phyloP scores from a whole-genome alignment of 2,888 invertebrate species.

The Erebia palarica region DNA sequence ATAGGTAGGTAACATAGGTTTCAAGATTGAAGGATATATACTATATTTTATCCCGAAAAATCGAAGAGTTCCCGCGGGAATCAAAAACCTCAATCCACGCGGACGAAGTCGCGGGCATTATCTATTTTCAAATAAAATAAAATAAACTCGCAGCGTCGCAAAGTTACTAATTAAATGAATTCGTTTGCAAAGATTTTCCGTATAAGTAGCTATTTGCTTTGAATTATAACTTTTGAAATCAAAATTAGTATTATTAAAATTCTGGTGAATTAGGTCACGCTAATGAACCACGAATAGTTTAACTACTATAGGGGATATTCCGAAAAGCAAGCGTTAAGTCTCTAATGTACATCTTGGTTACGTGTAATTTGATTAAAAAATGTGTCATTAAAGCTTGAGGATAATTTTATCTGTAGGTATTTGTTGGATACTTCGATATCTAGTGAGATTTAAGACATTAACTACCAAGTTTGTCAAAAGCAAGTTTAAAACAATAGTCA shows the following conservation, averaged over 20 bases:
- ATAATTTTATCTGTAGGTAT: not conserved
- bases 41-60: no score
- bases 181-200: no score
- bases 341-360: constrained; percentile 5
- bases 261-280: constrained; percentile 6
- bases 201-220: not conserved
- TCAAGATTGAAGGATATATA: no score
- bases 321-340: constrained; percentile 5
- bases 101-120: no score
- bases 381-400: not conserved
- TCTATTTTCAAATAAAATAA: no score
- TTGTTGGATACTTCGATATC: no score
- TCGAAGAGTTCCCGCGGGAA: no score
- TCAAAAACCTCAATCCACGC: no score
- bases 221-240: not conserved
- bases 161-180: no score
- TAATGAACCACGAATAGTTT: not conserved
- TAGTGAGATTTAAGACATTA: no score
- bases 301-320: not conserved
- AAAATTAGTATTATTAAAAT: not conserved
- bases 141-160: no score
- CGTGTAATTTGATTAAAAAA: not conserved
- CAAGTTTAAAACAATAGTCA: constrained; percentile 16
- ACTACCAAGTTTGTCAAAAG: constrained; percentile 8
- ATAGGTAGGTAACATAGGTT: no score